Evolutionary conservation across 2,888 invertebrate species (phyloP), one percentile per base, ranked within the genome.

Genomic region (Cephus rjabovi): DNA sequence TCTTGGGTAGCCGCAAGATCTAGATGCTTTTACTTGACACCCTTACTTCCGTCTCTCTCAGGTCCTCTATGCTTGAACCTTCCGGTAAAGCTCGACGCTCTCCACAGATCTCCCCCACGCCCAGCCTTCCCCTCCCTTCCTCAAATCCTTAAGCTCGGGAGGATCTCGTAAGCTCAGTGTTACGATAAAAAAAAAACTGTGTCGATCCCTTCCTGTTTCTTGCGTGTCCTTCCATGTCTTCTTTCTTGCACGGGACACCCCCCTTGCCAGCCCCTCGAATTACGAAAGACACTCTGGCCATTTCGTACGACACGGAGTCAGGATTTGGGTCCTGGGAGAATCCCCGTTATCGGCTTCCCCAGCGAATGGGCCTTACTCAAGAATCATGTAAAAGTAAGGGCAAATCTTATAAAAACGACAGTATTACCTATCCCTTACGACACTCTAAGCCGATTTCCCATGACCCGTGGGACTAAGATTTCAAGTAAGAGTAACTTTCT

Each of bases 381-480:
- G 23, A 56, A 56, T 56, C 56, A 15, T 56, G 23, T 23, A 23
- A 23, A 23, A 23, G 23, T 4, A 56, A 31, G 12, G 31, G 0
- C 71, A 71, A 71, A 71, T 71, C 71, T 34, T 3, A 71, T 31
- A 31, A 23, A 71, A 71, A 71, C 71, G 71, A 71, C 71, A 31
- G 71, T 23, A 71, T 71, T 71, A 71, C 71, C 31, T 71, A 12
- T 31, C 15, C 71, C 71, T 34, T 71, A 4, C 33, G 33, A 31
- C 4, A 34, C 71, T 31, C 6, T 71, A 71, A 71, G 71, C 31
- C 31, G 71, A 31, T 71, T 71, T 71, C 12, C 71, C 71, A 12
- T 1, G 3, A 11, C 31, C 71, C 71, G 1, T 11, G 31, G 33
- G 6, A 71, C 71, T 34, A 34, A 71, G 71, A 31, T 15, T 33